Evolutionary conservation across 2,888 invertebrate species (phyloP).

Genomic region (Torymus auratus): DNA sequence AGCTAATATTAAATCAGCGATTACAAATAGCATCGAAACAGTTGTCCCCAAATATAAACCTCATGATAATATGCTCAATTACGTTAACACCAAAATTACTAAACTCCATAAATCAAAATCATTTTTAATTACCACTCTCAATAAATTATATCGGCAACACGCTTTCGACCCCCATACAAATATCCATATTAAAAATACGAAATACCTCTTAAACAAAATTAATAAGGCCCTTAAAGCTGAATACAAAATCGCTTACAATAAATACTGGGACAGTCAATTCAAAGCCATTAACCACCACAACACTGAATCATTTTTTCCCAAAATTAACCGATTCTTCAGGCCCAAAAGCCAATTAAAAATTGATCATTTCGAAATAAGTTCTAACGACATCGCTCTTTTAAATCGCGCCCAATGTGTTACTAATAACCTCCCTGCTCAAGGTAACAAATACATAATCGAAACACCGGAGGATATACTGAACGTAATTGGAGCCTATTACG

Average conservation of each 20-base stretch:
- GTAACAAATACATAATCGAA: too few relatives aligned
- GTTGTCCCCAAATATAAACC: constrained; percentile 29
- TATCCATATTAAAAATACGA: neutral
- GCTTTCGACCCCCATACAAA: too few relatives aligned
- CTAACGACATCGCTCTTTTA: too few relatives aligned
- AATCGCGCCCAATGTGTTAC: too few relatives aligned
- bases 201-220: neutral
- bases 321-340: constrained; percentile 24
- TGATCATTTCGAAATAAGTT: too few relatives aligned
- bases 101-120: constrained; percentile 33
- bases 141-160: too few relatives aligned
- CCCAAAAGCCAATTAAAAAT: neutral
- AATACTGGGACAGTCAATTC: constrained; percentile 17
- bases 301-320: constrained; percentile 15
- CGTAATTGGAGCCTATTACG: too few relatives aligned
- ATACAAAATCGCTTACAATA: constrained; percentile 14
- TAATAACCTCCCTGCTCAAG: too few relatives aligned
- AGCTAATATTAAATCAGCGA: neutral
- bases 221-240: neutral
- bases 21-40: neutral
- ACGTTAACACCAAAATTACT: constrained; percentile 17
- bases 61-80: constrained; percentile 19
- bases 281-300: constrained; percentile 3
- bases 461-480: too few relatives aligned
- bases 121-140: neutral